phyloP scores from a whole-genome alignment of 2,113 vertebrate genomes.

The Lota lota region DNA sequence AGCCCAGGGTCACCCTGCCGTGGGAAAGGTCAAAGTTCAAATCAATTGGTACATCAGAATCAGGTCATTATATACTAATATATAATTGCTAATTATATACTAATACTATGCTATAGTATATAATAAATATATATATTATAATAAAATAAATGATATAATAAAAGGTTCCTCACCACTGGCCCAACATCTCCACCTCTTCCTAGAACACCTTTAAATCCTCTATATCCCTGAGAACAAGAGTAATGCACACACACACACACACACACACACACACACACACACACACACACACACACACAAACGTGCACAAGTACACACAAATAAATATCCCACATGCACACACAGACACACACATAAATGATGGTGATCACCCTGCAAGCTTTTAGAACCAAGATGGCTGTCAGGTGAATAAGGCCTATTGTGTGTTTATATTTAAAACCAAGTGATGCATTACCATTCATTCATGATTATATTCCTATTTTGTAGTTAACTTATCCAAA shows the following conservation, averaged over 20 bases:
- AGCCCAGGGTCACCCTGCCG: constrained; percentile 62
- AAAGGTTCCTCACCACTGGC: constrained; percentile 57
- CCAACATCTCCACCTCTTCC: constrained; percentile 74
- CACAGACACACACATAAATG: too few relatives aligned
- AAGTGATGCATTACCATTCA: neutral
- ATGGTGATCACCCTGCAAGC: too few relatives aligned
- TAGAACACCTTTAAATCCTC: constrained; percentile 74
- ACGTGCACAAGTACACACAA: too few relatives aligned
- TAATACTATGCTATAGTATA: neutral
- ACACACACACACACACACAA: too few relatives aligned
- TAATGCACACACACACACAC: neutral
- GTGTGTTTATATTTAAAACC: too few relatives aligned
- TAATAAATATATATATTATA: neutral
- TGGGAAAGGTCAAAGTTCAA: constrained; percentile 31
- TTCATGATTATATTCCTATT: neutral
- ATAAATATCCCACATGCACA: too few relatives aligned
- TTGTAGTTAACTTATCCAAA: too few relatives aligned
- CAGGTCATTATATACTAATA: neutral
- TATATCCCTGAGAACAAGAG: constrained; percentile 68
- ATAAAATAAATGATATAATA: neutral
- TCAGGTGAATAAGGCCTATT: too few relatives aligned
- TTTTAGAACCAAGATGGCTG: too few relatives aligned
- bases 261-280: too few relatives aligned
- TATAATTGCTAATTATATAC: too few relatives aligned
- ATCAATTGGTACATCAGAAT: neutral